Conservation (phyloP, 2,797 vertebrate species). For the Danio jaintianensis region DNA sequence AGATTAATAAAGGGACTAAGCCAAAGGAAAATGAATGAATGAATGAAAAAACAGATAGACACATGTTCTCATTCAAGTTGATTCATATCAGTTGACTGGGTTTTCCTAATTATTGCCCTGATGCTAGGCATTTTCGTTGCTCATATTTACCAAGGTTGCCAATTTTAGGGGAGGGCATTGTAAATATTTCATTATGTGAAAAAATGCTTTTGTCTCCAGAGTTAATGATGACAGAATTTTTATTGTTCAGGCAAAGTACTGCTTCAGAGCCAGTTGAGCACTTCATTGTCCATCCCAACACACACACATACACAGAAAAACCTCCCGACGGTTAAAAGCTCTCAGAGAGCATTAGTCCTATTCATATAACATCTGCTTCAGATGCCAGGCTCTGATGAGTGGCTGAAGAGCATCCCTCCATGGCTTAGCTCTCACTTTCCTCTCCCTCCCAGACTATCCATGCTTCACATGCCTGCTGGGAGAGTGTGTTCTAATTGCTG, state of each 20-base stretch:
- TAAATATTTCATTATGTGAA: no score
- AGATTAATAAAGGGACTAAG: no score
- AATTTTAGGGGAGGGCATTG: no score
- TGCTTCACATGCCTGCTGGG: constrained; percentile 67
- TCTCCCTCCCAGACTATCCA: constrained; percentile 46
- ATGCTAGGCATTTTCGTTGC: no score
- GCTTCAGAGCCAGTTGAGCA: not conserved
- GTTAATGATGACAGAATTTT: not conserved
- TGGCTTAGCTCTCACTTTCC: constrained; percentile 51
- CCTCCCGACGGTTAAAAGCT: constrained; percentile 53
- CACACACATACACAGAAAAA: not conserved
- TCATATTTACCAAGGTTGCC: no score
- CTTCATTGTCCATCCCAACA: not conserved
- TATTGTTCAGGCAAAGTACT: not conserved
- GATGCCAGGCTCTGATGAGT: constrained; percentile 49
- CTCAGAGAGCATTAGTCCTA: constrained; percentile 53
- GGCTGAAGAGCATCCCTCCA: constrained; percentile 38
- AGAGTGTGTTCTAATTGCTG: constrained; percentile 79
- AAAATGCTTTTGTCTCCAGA: not conserved
- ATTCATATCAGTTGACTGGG: no score
- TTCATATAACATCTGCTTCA: constrained; percentile 57
- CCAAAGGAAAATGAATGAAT: no score
- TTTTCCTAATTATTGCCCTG: no score
- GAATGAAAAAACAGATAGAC: no score
- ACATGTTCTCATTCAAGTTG: no score